phyloP scores from a whole-genome alignment of 2,797 vertebrate species.

The Cheirogaleus major region DNA sequence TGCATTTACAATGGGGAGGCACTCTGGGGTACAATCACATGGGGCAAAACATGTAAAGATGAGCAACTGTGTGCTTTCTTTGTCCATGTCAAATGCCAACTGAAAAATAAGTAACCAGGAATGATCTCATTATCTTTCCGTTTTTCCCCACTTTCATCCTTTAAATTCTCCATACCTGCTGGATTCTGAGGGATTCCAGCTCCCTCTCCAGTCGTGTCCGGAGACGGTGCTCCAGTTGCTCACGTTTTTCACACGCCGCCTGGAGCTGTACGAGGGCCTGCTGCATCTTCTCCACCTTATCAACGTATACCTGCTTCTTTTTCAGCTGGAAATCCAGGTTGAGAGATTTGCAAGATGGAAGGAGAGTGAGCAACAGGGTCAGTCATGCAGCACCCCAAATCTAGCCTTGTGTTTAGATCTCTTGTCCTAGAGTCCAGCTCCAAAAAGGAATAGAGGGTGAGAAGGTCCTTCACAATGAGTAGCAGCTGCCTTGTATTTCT shows the following conservation, averaged over 20 bases:
- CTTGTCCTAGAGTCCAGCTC: not conserved
- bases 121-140: not conserved
- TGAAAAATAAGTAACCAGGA: not conserved
- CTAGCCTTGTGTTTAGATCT: constrained; percentile 32
- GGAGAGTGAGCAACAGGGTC: constrained; percentile 55
- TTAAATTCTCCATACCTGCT: constrained; percentile 90
- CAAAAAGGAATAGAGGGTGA: not conserved
- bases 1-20: not conserved
- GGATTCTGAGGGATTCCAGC: constrained; percentile 96
- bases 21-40: not conserved
- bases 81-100: not conserved
- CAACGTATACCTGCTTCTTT: constrained; percentile 99
- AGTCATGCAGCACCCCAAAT: not conserved
- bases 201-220: constrained; percentile 96
- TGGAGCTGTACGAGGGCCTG: constrained; percentile 97
- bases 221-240: constrained; percentile 96
- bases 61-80: not conserved
- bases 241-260: constrained; percentile 97
- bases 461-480: not conserved
- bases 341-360: not conserved
- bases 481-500: not conserved
- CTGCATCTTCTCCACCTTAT: constrained; percentile 99
- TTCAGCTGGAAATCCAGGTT: constrained; percentile 89
- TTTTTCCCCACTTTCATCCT: not conserved
- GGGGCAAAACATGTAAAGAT: not conserved